Base-by-base conservation (phyloP, 1,140 invertebrate genomes). In the Pachyrhynchus sulphureomaculatus region DNA sequence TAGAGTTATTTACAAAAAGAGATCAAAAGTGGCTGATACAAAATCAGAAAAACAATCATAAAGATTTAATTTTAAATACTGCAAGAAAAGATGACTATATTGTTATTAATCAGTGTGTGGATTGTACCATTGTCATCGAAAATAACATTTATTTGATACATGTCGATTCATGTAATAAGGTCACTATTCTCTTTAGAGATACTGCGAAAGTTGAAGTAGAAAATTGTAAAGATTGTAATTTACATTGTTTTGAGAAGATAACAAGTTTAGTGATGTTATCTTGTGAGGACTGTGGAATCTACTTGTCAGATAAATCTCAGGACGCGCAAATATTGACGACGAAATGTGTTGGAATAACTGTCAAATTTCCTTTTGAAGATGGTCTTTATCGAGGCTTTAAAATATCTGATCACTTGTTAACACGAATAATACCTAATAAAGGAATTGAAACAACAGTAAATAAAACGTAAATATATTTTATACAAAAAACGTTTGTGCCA, bases 291-390 rank as follows among this genome's bases (percentile, higher is more conserved):
- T 48, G 44, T 33, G 44, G 42, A 23, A 21, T 55, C 5, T 42
- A 62, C 33, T 33, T 62, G 29, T 55, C 60, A 2, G 52, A 62
- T 41, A 62, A 47, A 36, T 61, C 58, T 12, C 15, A 53, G 39
- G 49, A 61, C 39, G 45, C 24, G 15, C 10, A 26, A 3, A 61
- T 61, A 10, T 0, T 26, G 9, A 53, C 58, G 2, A 34, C 39
- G 10, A 61, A 47, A 41, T 61, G 49, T 32, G 13, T 21, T 10
- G 41, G 44, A 37, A 54, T 42, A 15, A 33, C 44, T 17, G 49
- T 62, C 8, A 47, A 53, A 23, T 62, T 62, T 23, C 60, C 52
- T 3, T 62, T 62, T 42, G 60, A 62, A 24, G 60, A 62, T 26
- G 52, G 52, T 10, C 8, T 62, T 10, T 62, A 62, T 33, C 37